Evolutionary conservation across 2,113 vertebrate species (phyloP).

Genomic region (Otus sunia): DNA sequence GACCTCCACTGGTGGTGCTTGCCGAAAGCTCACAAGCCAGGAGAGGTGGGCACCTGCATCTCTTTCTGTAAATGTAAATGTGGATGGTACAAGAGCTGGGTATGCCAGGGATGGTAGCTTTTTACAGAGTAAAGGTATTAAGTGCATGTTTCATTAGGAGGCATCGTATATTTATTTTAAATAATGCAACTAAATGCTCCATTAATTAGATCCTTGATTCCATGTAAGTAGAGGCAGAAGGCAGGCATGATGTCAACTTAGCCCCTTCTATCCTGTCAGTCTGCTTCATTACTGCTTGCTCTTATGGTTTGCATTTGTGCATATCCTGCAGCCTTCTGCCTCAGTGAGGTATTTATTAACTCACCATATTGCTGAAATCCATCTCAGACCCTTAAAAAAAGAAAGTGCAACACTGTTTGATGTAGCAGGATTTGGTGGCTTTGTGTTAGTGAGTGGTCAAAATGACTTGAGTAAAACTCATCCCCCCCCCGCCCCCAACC

Average conservation of each 20-base stretch:
- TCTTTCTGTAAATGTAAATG: background rate
- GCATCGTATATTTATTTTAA: background rate
- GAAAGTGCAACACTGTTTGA: background rate
- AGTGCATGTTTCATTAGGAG: background rate
- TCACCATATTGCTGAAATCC: background rate
- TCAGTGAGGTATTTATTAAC: background rate
- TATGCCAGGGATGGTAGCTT: background rate
- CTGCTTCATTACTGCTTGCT: background rate
- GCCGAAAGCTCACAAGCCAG: rapidly evolving
- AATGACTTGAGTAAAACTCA: background rate
- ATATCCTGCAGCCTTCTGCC: background rate
- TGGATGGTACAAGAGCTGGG: background rate
- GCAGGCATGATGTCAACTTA: background rate
- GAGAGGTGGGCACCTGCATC: background rate
- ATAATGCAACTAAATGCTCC: background rate
- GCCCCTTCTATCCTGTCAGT: background rate
- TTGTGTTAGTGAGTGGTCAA: background rate
- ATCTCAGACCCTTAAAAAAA: background rate
- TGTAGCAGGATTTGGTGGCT: background rate
- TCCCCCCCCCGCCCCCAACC: background rate
- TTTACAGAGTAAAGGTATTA: background rate
- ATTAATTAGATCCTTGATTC: background rate
- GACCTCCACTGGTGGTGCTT: background rate
- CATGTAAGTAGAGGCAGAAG: background rate
- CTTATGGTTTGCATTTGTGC: background rate